These are phyloP conservation scores for Nineta flava DNA, from an alignment of 2,888 invertebrate species.

Conservation along the genomic window DNA sequence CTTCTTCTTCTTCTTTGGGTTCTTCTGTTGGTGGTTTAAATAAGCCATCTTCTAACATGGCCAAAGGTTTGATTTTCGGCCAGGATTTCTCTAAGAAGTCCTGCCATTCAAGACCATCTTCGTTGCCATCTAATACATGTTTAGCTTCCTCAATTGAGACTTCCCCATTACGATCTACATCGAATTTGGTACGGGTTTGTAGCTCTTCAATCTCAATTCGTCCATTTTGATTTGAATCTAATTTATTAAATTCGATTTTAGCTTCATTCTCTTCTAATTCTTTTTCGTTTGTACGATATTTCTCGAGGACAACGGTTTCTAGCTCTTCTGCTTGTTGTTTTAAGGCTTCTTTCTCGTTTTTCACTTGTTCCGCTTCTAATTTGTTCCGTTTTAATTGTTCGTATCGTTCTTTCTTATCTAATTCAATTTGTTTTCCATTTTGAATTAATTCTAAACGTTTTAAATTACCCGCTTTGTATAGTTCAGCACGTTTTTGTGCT, in stretches of 20 bases:
- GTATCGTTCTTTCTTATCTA: slow-evolving; percentile 54
- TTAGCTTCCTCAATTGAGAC: slow-evolving; percentile 78
- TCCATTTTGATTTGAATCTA: slow-evolving; percentile 71
- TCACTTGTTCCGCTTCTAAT: slow-evolving; percentile 61
- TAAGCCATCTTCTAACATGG: slow-evolving; percentile 56
- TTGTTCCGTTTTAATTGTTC: slow-evolving; percentile 54
- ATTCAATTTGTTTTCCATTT: slow-evolving; percentile 54
- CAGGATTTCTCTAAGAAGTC: slow-evolving; percentile 55
- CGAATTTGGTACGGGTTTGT: slow-evolving; percentile 60
- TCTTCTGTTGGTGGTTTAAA: not conserved
- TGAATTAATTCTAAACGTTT: slow-evolving; percentile 56
- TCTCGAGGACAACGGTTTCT: slow-evolving; percentile 60
- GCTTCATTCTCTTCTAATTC: slow-evolving; percentile 44
- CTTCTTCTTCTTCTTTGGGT: slow-evolving; percentile 18
- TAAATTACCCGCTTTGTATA: slow-evolving; percentile 65
- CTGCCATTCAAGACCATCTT: slow-evolving; percentile 39
- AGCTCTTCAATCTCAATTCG: slow-evolving; percentile 52
- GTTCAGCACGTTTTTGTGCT: slow-evolving; percentile 52
- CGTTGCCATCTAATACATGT: slow-evolving; percentile 51
- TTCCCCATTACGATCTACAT: slow-evolving; percentile 75
- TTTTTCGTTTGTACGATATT: slow-evolving; percentile 50
- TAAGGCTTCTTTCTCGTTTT: slow-evolving; percentile 55
- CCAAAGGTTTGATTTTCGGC: slow-evolving; percentile 60
- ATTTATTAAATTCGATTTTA: slow-evolving; percentile 51
- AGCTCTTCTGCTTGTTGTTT: slow-evolving; percentile 56